Percentiles rank a stretch among this genome's conserved stretches.
These are phyloP conservation scores for Pseudopleuronectes americanus DNA, from an alignment of 2,797 vertebrate species.

Conservation along the genomic window DNA sequence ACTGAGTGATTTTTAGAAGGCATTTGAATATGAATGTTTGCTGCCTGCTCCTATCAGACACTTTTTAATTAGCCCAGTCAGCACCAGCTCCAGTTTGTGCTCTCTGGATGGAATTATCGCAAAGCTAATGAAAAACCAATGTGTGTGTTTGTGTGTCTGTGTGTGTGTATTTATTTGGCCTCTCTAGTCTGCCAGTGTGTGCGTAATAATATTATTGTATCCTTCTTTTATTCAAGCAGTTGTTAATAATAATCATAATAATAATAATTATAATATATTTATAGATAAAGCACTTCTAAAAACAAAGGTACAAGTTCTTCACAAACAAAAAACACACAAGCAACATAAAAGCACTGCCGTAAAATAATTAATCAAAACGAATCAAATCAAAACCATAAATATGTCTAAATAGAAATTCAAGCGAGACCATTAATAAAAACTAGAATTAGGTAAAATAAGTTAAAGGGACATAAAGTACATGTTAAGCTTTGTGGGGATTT, in stretches of 20 bases:
- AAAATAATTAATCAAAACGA: too few relatives aligned
- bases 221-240: not conserved
- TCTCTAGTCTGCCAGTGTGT: conserved; percentile 22
- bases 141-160: conserved; percentile 16
- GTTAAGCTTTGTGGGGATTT: not conserved
- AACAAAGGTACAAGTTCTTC: too few relatives aligned
- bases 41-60: conserved; percentile 72
- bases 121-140: conserved; percentile 56
- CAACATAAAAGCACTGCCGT: too few relatives aligned
- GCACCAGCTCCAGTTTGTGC: conserved; percentile 59
- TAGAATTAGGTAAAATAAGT: too few relatives aligned
- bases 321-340: too few relatives aligned
- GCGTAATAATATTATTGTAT: conserved; percentile 23
- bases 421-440: too few relatives aligned
- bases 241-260: not conserved
- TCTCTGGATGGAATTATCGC: conserved; percentile 51
- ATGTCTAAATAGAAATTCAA: too few relatives aligned
- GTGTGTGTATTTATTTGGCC: conserved; percentile 16
- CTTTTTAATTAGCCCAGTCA: conserved; percentile 82
- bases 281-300: too few relatives aligned
- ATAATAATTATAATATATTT: too few relatives aligned
- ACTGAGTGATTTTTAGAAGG: conserved; percentile 61
- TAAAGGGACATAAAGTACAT: too few relatives aligned
- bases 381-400: too few relatives aligned
- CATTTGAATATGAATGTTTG: conserved; percentile 83